These are phyloP conservation scores for Paramuricea clavata DNA, from an alignment of 92 coral and sea anemone genomes.

Conservation along the genomic window DNA sequence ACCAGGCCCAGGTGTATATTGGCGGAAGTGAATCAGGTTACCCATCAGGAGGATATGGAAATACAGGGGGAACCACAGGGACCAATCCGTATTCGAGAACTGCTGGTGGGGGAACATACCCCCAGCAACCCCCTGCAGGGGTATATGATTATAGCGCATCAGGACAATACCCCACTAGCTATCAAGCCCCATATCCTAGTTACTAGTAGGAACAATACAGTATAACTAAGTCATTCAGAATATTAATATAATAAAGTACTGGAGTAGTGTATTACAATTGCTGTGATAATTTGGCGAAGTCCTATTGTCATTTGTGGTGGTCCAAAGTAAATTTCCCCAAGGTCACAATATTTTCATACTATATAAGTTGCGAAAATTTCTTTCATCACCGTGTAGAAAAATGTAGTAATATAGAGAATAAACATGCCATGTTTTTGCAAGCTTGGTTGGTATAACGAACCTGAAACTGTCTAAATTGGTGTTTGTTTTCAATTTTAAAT, in stretches of 20 bases:
- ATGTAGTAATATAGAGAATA: too few species aligned
- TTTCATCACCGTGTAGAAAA: too few species aligned
- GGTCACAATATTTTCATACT: too few species aligned
- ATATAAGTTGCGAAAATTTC: too few species aligned
- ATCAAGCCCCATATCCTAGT: conserved; percentile 37
- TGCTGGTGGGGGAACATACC: conserved; percentile 33
- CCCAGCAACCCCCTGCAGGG: conserved; percentile 29
- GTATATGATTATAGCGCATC: conserved; percentile 41
- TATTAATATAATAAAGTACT: neutral
- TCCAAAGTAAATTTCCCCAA: too few species aligned
- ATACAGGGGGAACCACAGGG: neutral
- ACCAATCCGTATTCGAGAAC: conserved; percentile 40
- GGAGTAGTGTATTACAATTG: too few species aligned
- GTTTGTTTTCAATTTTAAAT: too few species aligned
- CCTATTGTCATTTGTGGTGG: too few species aligned
- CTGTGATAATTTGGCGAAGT: too few species aligned
- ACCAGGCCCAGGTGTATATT: conserved; percentile 47
- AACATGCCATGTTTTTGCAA: too few species aligned
- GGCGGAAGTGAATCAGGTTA: conserved; percentile 23
- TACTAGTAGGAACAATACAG: conserved; percentile 19
- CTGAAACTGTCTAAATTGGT: too few species aligned
- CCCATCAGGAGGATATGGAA: conserved; percentile 1
- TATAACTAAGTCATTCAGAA: neutral
- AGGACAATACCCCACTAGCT: conserved; percentile 43
- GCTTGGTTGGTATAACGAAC: too few species aligned